phyloP scores from a whole-genome alignment of 2,113 vertebrate species.

The Notiomystis cincta region DNA sequence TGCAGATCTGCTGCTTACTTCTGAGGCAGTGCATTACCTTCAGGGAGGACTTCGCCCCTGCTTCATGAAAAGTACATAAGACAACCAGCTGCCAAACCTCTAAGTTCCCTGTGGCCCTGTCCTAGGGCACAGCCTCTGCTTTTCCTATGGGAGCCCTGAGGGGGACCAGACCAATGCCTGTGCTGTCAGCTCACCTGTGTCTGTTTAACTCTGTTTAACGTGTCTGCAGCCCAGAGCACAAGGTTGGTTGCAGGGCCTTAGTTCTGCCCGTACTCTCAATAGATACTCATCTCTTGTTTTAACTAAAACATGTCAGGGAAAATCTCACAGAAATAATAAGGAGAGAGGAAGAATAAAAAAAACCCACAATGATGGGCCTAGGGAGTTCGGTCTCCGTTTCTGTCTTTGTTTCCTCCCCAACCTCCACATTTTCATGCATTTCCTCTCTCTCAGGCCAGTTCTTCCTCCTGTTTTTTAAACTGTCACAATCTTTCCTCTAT shows the following conservation, averaged over 20 bases:
- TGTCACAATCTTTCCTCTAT: not conserved
- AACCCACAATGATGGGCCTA: not conserved
- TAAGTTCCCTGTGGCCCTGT: not conserved
- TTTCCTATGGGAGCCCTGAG: not conserved
- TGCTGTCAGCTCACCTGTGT: fast-evolving
- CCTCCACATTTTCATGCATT: not conserved
- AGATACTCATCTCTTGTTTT: not conserved
- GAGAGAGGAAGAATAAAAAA: not conserved
- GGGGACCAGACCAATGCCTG: not conserved
- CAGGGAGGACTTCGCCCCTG: not conserved
- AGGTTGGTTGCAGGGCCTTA: not conserved
- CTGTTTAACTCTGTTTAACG: too few species aligned
- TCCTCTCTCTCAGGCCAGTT: not conserved
- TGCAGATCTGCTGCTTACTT: not conserved
- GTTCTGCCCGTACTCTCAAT: not conserved
- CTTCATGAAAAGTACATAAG: not conserved
- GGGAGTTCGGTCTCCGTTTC: not conserved
- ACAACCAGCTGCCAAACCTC: not conserved
- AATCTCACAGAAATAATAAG: not conserved
- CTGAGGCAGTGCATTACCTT: not conserved
- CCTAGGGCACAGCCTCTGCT: not conserved
- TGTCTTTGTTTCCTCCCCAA: not conserved
- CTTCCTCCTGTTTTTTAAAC: constrained; percentile 15
- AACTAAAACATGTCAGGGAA: not conserved
- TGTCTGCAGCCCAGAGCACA: fast-evolving